Base-by-base conservation (phyloP, 1,140 invertebrate genomes). In the Pseudomyrmex cubaensis region DNA sequence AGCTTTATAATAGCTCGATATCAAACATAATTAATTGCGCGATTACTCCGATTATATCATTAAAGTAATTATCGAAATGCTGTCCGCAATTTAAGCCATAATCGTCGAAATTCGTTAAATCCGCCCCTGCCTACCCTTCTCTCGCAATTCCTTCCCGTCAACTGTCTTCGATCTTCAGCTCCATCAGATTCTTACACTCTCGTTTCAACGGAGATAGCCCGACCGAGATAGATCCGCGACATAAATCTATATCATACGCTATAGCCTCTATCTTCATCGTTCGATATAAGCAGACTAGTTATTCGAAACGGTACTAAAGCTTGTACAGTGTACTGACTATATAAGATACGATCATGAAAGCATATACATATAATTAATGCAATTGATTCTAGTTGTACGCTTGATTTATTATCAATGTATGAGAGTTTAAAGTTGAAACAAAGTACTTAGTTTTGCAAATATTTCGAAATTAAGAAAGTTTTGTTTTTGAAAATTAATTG, bases 181-280 rank as follows among this genome's bases (percentile, higher is more conserved):
- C 82, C 69, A 77, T 77, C 83, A 67, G 72, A 48, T 61, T 78
- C 78, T 84, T 76, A 66, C 70, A 69, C 82, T 76, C 75, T 84
- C 70, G 64, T 70, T 35, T 63, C 73, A 74, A 46, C 52, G 44
- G 13, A 78, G 75, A 52, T 57, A 78, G 74, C 61, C 67, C 74
- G 67, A 87, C 72, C 35, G 5, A 35, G 82, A 70, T 52, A 82
- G 82, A 85, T 86, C 84, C 75, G 84, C 82, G 77, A 90, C 87
- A 92, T 92, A 92, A 92, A 92, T 92, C 91, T 91, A 92, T 92
- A 92, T 91, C 87, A 91, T 92, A 90, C 85, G 82, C 86, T 87
- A 85, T 85, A 85, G 83, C 77, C 76, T 48, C 64, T 83, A 78
- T 70, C 69, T 66, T 78, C 69, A 22, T 35, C 46, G 64, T 25